Evolutionary conservation across 2,113 vertebrate genomes (phyloP).

Genomic region (Pomatostomus ruficeps): DNA sequence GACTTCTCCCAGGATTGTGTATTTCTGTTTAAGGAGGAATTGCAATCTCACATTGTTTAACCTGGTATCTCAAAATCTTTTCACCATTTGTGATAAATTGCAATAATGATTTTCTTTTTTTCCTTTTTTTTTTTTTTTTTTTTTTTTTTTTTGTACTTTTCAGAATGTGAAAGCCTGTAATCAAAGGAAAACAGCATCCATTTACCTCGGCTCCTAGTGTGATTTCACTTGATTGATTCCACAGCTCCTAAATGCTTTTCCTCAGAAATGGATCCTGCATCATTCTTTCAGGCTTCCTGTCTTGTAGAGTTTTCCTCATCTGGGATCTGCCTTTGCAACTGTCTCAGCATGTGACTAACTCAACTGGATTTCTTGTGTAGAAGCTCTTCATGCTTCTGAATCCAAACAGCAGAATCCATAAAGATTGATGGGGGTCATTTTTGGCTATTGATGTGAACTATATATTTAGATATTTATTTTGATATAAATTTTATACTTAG

Average conservation of each 20-base stretch:
- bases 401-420: background rate
- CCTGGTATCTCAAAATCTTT: background rate
- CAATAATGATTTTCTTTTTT: background rate
- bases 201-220: background rate
- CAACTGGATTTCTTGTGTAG: background rate
- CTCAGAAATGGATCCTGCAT: background rate
- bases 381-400: background rate
- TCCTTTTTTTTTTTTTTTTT: background rate
- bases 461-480: background rate
- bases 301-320: background rate
- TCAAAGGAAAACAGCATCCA: background rate
- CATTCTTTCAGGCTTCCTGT: background rate
- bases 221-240: background rate
- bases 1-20: background rate
- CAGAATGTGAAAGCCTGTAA: background rate
- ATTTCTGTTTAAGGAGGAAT: background rate
- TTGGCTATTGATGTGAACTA: background rate
- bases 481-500: no score
- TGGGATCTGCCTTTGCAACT: background rate
- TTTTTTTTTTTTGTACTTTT: background rate
- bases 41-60: background rate
- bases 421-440: background rate
- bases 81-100: background rate
- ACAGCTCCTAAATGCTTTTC: background rate
- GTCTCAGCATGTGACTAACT: background rate